Base-by-base conservation (phyloP, 2,113 vertebrate genomes). In the Cochlearius cochlearius region DNA sequence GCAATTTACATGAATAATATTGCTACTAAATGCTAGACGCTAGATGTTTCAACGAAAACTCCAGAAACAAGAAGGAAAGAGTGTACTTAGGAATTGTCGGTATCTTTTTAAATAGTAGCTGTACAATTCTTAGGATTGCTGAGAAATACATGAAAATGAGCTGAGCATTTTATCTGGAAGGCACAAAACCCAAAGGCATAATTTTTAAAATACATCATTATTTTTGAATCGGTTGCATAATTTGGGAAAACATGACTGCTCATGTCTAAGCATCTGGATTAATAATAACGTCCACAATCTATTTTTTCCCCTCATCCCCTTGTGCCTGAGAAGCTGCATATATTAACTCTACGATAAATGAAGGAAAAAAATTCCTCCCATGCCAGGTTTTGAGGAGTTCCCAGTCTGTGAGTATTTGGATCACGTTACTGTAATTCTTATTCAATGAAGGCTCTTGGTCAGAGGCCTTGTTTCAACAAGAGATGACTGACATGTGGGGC, bases 351-450 rank as follows among this genome's bases (percentile, higher is more conserved):
- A 63, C 0, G 2, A 88, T 27, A 93, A 86, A 62, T 12, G 9
- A 94, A 86, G 27, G 30, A 15, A 92, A 74, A 58, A 38, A 45
- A 71, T 10, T 66, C 50, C 41, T 90, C 47, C 32, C 25, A 16
- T 39, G 47, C 4, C 59, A 93, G 32, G 36, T 83, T 93, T 75
- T 71, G 50, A 88, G 56, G 74, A 93, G 50, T 39, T 88, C 39
- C 32, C 66, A 90, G 82, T 93, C 95, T 69, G 80, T 95, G 87
- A 98, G 97, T 96, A 97, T 90, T 95, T 96, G 84, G 81, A 93
- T 88, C 87, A 71, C 2, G 4, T 95, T 96, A 96, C 86, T 95
- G 86, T 91, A 94, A 95, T 91, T 95, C 59, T 94, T 72, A 95
- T 80, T 95, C 96, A 73, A 50, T 41, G 45, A 85, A 89, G 3